Conservation (phyloP, 2,888 invertebrate genomes). For the Synanthedon myopaeformis region DNA sequence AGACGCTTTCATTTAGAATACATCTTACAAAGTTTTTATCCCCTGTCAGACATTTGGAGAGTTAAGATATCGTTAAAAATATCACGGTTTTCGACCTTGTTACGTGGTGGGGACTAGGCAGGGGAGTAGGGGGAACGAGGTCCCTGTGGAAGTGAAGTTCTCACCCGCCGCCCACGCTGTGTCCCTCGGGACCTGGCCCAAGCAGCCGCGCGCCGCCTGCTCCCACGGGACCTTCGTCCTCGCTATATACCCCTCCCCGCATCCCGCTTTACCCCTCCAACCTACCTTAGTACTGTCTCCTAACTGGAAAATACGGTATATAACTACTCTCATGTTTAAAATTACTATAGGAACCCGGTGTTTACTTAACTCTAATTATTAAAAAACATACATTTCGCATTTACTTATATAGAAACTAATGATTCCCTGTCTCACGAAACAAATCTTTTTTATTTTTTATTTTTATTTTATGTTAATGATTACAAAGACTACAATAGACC, state of each 20-base stretch:
- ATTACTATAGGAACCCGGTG: too few species aligned
- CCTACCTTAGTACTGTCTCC: constrained; percentile 26
- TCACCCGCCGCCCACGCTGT: constrained; percentile 59
- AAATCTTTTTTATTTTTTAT: too few species aligned
- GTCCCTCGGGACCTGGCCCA: constrained; percentile 57
- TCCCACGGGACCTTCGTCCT: constrained; percentile 41
- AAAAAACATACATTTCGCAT: too few species aligned
- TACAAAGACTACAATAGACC: too few species aligned
- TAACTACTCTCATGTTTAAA: too few species aligned
- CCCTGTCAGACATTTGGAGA: too few species aligned
- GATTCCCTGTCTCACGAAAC: too few species aligned
- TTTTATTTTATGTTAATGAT: too few species aligned
- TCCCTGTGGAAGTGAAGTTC: constrained; percentile 59
- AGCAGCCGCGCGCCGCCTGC: constrained; percentile 57
- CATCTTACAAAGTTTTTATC: too few species aligned
- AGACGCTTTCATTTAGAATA: background rate
- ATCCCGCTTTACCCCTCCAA: constrained; percentile 16
- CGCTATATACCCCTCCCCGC: constrained; percentile 20
- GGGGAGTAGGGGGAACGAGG: constrained; percentile 38
- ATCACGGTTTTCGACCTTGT: constrained; percentile 45
- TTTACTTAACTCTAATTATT: too few species aligned
- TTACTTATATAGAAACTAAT: too few species aligned
- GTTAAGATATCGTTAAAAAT: constrained; percentile 48
- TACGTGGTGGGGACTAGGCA: constrained; percentile 29
- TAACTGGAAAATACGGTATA: constrained; percentile 28